phyloP scores from a whole-genome alignment of 2,113 vertebrate genomes.

The Syrrhaptes paradoxus region DNA sequence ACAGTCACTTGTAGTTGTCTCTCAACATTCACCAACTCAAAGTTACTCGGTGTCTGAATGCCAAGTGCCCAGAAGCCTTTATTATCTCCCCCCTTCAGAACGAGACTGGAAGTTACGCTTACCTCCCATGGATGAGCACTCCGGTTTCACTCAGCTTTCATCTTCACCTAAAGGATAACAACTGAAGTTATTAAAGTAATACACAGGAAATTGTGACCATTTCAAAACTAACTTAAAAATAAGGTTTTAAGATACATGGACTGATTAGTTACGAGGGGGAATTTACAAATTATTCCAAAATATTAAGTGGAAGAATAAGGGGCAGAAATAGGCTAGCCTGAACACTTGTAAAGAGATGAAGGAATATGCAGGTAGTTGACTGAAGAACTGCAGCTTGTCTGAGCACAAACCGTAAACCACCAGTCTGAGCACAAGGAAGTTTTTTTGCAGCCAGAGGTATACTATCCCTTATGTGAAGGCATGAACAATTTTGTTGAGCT shows the following conservation, averaged over 20 bases:
- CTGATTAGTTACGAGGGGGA: conserved; percentile 67
- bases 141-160: conserved; percentile 75
- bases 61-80: background rate
- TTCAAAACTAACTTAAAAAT: conserved; percentile 73
- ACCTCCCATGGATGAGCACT: conserved; percentile 68
- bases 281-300: conserved; percentile 66
- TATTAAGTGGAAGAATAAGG: conserved; percentile 67
- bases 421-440: conserved; percentile 75
- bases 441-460: conserved; percentile 80
- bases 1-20: rapidly evolving
- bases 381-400: conserved; percentile 66
- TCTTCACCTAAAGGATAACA: conserved; percentile 83
- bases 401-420: conserved; percentile 70
- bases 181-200: conserved; percentile 65
- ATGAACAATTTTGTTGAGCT: conserved; percentile 70
- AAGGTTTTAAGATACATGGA: conserved; percentile 71
- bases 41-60: background rate
- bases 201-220: conserved; percentile 32
- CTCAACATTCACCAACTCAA: background rate
- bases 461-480: conserved; percentile 84
- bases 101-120: conserved; percentile 26
- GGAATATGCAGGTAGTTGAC: conserved; percentile 65
- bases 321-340: conserved; percentile 70
- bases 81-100: background rate
- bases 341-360: conserved; percentile 59